Conservation (phyloP, 2,113 vertebrate species). For the Menidia beryllina region DNA sequence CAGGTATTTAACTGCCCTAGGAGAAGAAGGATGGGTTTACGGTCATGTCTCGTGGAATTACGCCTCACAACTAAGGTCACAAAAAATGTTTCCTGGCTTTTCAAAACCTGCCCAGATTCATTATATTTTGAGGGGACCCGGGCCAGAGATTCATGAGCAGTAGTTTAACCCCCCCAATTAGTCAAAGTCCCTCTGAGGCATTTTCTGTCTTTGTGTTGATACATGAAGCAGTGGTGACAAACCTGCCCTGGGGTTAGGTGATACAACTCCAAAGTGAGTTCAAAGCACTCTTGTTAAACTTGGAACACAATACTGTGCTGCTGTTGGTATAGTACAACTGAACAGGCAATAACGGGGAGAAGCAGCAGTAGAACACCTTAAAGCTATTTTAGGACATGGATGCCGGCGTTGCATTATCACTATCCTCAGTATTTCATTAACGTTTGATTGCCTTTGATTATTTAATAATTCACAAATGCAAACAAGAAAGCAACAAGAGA, state of each 20-base stretch:
- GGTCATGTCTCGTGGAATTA: slow-evolving; percentile 75
- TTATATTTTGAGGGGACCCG: slow-evolving; percentile 80
- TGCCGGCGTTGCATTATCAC: slow-evolving; percentile 49
- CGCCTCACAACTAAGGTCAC: slow-evolving; percentile 73
- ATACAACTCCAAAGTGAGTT: slow-evolving; percentile 81
- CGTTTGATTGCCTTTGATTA: slow-evolving; percentile 4
- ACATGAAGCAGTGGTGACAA: slow-evolving; percentile 79
- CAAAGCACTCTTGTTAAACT: slow-evolving; percentile 84
- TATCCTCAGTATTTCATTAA: slow-evolving; percentile 51
- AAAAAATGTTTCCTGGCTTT: slow-evolving; percentile 80
- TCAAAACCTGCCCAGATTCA: slow-evolving; percentile 78
- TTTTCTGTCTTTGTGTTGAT: slow-evolving; percentile 79
- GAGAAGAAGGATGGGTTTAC: slow-evolving; percentile 85
- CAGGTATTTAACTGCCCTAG: slow-evolving; percentile 82
- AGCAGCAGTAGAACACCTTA: slow-evolving; percentile 54
- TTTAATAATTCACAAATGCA: too few relatives aligned
- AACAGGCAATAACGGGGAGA: slow-evolving; percentile 48
- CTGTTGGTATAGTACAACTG: slow-evolving; percentile 66
- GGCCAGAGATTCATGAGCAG: slow-evolving; percentile 79
- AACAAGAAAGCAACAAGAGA: neutral
- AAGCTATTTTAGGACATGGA: slow-evolving; percentile 54
- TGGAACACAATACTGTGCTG: slow-evolving; percentile 76
- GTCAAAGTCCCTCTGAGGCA: slow-evolving; percentile 82
- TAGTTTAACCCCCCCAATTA: slow-evolving; percentile 82
- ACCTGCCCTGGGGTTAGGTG: slow-evolving; percentile 74